phyloP scores from a whole-genome alignment of 1,140 invertebrate species.

The Acromyrmex heyeri region DNA sequence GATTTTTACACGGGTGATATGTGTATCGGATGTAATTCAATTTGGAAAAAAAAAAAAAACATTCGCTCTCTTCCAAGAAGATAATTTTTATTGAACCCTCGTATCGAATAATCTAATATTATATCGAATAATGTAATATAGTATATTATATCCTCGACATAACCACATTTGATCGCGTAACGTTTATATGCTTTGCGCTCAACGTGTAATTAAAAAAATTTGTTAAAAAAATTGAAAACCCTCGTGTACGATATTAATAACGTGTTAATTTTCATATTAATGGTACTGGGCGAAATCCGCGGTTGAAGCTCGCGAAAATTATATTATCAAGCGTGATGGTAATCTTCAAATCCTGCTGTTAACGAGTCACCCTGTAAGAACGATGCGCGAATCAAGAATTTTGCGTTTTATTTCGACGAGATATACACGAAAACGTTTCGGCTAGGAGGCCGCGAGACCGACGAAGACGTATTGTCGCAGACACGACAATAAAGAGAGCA shows the following conservation, averaged over 20 bases:
- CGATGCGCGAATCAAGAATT: conserved; percentile 33
- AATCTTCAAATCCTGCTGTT: background rate
- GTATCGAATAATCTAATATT: background rate
- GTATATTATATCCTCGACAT: background rate
- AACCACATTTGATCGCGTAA: background rate
- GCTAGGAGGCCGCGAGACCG: background rate
- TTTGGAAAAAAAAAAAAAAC: background rate
- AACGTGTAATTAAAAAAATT: conserved; percentile 11
- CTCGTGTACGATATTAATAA: conserved; percentile 1
- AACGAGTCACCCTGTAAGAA: conserved; percentile 22
- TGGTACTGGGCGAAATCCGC: too few species aligned
- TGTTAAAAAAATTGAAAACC: background rate
- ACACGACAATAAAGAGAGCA: conserved; percentile 46
- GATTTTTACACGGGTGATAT: conserved; percentile 55
- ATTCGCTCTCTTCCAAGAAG: background rate
- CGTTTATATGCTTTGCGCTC: background rate
- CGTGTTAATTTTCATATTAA: background rate
- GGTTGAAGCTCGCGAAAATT: background rate
- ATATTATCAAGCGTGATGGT: background rate
- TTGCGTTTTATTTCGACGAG: background rate
- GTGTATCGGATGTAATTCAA: conserved; percentile 2
- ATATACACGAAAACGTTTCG: conserved; percentile 11
- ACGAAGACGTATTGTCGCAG: conserved; percentile 46
- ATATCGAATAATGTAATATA: conserved; percentile 5
- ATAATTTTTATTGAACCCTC: background rate